Evolutionary conservation across 2,888 invertebrate species (phyloP).

Genomic region (Melanotus villosus): DNA sequence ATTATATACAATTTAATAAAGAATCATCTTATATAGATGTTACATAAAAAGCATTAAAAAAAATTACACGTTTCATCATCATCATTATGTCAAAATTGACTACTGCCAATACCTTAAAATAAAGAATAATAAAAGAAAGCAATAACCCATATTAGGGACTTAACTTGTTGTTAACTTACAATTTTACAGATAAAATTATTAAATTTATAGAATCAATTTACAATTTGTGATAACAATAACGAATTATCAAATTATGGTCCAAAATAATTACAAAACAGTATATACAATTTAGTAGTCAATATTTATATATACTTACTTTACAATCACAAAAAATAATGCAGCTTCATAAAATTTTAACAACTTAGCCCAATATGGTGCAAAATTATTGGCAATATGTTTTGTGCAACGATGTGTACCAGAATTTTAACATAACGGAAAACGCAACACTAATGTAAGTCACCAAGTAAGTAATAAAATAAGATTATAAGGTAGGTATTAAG

Average conservation of each 20-base stretch:
- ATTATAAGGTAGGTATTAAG: too few relatives aligned
- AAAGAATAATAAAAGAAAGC: conserved; percentile 11
- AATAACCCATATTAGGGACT: not conserved
- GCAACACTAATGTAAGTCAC: not conserved
- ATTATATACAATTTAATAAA: conserved; percentile 48
- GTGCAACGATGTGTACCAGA: too few relatives aligned
- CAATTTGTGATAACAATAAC: conserved; percentile 8
- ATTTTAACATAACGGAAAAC: too few relatives aligned
- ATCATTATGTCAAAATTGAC: not conserved
- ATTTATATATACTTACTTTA: not conserved
- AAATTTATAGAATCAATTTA: not conserved
- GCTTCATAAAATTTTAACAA: conserved; percentile 9
- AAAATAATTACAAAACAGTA: conserved; percentile 4
- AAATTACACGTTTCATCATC: conserved; percentile 38
- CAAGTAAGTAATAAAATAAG: too few relatives aligned
- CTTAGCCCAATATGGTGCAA: not conserved
- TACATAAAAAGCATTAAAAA: conserved; percentile 47
- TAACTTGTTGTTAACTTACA: not conserved
- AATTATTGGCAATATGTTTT: not conserved
- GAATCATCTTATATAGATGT: conserved; percentile 34
- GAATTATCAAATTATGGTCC: not conserved
- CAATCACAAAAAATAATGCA: conserved; percentile 22
- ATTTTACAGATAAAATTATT: conserved; percentile 8
- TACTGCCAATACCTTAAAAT: conserved; percentile 2
- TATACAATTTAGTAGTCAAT: not conserved